Percentiles rank a stretch among this genome's conserved stretches.
Evolutionary conservation across 2,113 vertebrate species (phyloP).

Genomic region (Columbina picui): DNA sequence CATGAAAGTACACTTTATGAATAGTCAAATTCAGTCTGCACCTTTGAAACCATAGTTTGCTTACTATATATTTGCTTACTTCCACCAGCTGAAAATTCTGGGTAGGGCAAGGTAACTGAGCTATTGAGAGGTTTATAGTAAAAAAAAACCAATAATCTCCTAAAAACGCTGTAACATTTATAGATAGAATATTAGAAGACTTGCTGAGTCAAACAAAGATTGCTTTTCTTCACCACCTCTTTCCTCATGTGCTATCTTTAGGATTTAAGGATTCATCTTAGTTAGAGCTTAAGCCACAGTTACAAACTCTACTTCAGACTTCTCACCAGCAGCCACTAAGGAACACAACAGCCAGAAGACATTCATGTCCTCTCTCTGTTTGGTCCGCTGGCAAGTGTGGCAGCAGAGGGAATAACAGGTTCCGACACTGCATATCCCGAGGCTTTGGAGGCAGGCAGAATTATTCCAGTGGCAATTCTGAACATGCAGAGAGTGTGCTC

Average conservation of each 20-base stretch:
- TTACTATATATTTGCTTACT: not conserved
- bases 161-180: not conserved
- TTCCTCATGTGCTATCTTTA: not conserved
- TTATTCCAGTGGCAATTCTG: not conserved
- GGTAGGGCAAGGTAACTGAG: not conserved
- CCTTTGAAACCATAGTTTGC: not conserved
- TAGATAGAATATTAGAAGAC: not conserved
- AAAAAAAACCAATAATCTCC: rapidly evolving
- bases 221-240: not conserved
- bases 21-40: not conserved
- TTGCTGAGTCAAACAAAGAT: not conserved
- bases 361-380: not conserved
- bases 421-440: rapidly evolving
- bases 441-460: not conserved
- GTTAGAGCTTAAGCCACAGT: not conserved
- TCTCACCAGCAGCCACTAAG: not conserved
- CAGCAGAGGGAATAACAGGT: not conserved
- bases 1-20: not conserved
- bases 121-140: not conserved
- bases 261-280: not conserved
- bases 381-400: rapidly evolving
- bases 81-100: not conserved
- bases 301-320: not conserved
- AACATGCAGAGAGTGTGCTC: not conserved
- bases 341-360: not conserved